phyloP scores from a whole-genome alignment of 2,113 vertebrate genomes.

The Tenrec ecaudatus region DNA sequence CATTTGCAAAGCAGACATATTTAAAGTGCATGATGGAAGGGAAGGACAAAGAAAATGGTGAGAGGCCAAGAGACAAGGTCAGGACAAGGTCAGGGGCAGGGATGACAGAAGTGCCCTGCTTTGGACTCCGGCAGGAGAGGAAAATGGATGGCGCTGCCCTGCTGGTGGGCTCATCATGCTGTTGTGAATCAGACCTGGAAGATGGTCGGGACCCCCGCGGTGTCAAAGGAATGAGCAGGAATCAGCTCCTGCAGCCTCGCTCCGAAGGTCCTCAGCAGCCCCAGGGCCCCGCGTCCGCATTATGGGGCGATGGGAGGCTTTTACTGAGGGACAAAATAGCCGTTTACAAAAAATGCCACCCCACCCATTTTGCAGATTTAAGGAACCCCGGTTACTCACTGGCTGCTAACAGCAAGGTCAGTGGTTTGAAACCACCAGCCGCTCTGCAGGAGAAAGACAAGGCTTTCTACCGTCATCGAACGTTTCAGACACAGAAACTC shows the following conservation, averaged over 20 bases:
- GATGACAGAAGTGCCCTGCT: neutral
- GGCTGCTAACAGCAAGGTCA: too few species aligned
- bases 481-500: too few species aligned
- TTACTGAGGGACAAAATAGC: neutral
- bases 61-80: neutral
- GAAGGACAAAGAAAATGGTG: conserved; percentile 12
- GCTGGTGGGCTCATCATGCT: neutral
- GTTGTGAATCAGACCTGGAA: conserved; percentile 66
- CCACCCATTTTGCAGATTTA: neutral
- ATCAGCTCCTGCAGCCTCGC: neutral
- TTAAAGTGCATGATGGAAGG: neutral
- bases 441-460: too few species aligned
- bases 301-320: rapidly evolving
- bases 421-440: too few species aligned
- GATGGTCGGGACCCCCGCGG: neutral
- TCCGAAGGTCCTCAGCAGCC: neutral
- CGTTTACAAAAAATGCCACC: neutral
- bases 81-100: neutral
- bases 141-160: neutral
- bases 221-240: conserved; percentile 59
- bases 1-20: conserved; percentile 53
- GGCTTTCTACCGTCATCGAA: too few species aligned
- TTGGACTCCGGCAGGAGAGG: neutral
- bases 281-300: neutral
- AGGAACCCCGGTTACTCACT: too few species aligned